Base-by-base conservation (phyloP, 1,140 invertebrate species). In the Drosophila mayri region DNA sequence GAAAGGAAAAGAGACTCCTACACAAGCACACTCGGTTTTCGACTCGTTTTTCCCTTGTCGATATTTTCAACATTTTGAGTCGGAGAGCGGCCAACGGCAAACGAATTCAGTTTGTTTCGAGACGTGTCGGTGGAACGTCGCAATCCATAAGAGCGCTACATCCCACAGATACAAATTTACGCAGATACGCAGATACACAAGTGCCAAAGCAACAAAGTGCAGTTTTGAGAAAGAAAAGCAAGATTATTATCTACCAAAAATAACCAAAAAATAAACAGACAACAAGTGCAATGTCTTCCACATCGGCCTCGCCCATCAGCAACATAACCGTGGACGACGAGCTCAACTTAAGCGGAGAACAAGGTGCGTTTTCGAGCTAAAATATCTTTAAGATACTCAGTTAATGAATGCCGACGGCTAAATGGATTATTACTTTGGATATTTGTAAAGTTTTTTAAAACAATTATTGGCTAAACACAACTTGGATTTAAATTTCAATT, bases 241-340 rank as follows among this genome's bases (percentile, higher is more conserved):
- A 62, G 28, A 59, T 22, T 41, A 18, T 4, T 9, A 25, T 7
- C 20, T 37, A 61, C 22, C 11, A 75, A 35, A 78, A 52, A 77
- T 59, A 61, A 64, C 75, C 75, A 81, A 76, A 62, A 52, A 63
- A 43, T 16, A 59, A 58, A 30, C 65, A 81, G 68, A 81, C 73
- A 55, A 55, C 73, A 55, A 55, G 73, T 80, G 92, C 78, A 76
- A 92, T 92, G 91, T 92, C 91, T 79, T 90, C 91, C 47, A 91
- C 90, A 76, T 92, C 91, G 44, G 91, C 91, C 41, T 92, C 91
- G 76, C 91, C 91, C 63, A 78, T 92, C 62, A 92, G 91, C 87
- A 91, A 92, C 72, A 92, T 92, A 70, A 92, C 91, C 63, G 91
- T 92, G 61, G 91, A 92, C 59, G 91, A 92, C 85, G 91, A 92